Evolutionary conservation across 2,888 invertebrate species (phyloP), one percentile per base, ranked within the genome.

Genomic region (Scaptomyza tumidula): DNA sequence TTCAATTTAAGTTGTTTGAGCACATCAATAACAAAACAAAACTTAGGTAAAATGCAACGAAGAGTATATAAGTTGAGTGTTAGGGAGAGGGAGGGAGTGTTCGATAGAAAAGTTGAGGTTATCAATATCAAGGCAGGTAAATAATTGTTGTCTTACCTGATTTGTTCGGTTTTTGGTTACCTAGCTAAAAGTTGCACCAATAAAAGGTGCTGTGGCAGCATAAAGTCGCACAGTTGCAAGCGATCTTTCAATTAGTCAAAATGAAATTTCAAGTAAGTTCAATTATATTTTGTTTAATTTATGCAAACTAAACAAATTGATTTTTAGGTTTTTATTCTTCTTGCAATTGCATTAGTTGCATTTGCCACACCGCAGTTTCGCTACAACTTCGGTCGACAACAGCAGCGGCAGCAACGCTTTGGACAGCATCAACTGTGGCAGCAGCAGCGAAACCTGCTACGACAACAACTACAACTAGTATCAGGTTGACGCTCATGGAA

Each of bases 241-340:
- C 24, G 6, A 7, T 31, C 3, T 31, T 24, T 52, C 37, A 39
- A 19, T 9, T 11, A 44, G 29, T n/a, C 7, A 53, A 19, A 31
- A 76, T 76, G 79, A 75, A 79, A 19, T 71, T 79, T 49, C 53
- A 65, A 16, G 76, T 76, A 44, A 62, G 79, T 50, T 24, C 0
- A 10, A 11, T 16, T 6, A 0, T 2, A 3, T 44, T 19, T 44
- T 5, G 54, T 19, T n/a, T 19, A 6, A 19, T 2, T 11, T 50
- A 0, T 24, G 24, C 35, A n/a, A 9, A 29, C 10, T 7, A 10
- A 24, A 1, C 10, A 9, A 11, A 37, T 37, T n/a, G 3, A 53
- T 39, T 27, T 55, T 19, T 24, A 29, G 45, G 6, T 60, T 1
- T 31, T 44, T 9, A 14, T 53, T 1, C 7, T 45, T 3, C n/a